These are phyloP conservation scores for Diacarnus erythraeanus DNA, from an alignment of 37 sponge, comb jelly and placozoan genomes.

Conservation along the genomic window DNA sequence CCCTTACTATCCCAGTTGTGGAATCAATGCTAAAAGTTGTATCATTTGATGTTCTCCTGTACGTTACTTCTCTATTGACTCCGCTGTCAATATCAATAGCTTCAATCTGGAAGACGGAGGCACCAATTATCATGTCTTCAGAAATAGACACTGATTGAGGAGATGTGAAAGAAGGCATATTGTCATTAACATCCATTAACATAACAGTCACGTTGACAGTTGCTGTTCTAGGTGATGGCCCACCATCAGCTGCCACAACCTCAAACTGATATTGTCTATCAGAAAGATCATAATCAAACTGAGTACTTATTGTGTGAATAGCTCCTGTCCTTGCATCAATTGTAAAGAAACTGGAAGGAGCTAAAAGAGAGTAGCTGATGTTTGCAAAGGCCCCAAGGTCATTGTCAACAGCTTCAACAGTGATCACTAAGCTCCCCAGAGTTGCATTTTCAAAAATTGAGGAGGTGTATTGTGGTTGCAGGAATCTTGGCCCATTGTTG, in stretches of 20 bases:
- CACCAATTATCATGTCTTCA: constrained; percentile 7
- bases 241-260: constrained; percentile 25
- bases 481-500: constrained; percentile 57
- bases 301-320: background rate
- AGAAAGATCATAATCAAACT: constrained; percentile 24
- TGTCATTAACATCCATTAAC: constrained; percentile 76
- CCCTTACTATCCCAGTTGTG: constrained; percentile 23
- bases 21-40: constrained; percentile 24
- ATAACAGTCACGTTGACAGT: constrained; percentile 12
- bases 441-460: constrained; percentile 40
- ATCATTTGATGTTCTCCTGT: background rate
- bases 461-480: constrained; percentile 8
- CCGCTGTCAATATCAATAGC: constrained; percentile 71
- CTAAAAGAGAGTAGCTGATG: constrained; percentile 6
- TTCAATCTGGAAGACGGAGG: constrained; percentile 1
- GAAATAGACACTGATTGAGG: background rate
- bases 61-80: constrained; percentile 18
- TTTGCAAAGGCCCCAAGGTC: constrained; percentile 22
- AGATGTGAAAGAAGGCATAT: constrained; percentile 44
- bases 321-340: constrained; percentile 34
- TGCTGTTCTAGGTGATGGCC: background rate
- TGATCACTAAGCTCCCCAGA: constrained; percentile 25
- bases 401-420: constrained; percentile 35
- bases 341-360: constrained; percentile 13
- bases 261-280: constrained; percentile 6